A percentile compares a stretch with the other conserved stretches of the same genome.
Conservation (phyloP, 2,113 vertebrate species). For the Microcebus griseorufus region DNA sequence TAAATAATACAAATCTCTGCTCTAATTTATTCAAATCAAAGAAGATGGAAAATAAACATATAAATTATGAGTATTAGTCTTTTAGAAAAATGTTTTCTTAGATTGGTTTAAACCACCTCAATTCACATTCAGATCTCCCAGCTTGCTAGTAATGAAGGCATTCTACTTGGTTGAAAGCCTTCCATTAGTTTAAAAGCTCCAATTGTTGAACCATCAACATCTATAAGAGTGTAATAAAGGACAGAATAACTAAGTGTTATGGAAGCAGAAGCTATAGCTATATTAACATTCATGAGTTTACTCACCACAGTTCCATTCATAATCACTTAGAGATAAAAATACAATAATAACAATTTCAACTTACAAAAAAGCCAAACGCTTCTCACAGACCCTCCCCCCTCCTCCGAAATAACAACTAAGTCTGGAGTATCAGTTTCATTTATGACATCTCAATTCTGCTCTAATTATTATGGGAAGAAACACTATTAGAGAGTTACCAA, state of each 20-base stretch:
- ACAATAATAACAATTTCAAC: slow-evolving; percentile 64
- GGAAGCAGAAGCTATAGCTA: slow-evolving; percentile 33
- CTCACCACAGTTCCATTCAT: slow-evolving; percentile 38
- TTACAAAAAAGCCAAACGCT: slow-evolving; percentile 52
- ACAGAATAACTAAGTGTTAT: slow-evolving; percentile 61
- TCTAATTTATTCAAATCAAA: slow-evolving; percentile 58
- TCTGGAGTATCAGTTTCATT: slow-evolving; percentile 34
- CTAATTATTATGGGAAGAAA: slow-evolving; percentile 62
- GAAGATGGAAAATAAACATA: slow-evolving; percentile 70
- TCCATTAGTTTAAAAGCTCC: slow-evolving; percentile 77
- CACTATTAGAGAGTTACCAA: slow-evolving; percentile 17
- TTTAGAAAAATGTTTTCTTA: slow-evolving; percentile 63
- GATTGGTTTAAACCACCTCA: slow-evolving; percentile 62
- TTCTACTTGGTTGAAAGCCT: slow-evolving; percentile 69
- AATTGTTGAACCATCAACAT: slow-evolving; percentile 70
- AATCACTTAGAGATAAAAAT: slow-evolving; percentile 61
- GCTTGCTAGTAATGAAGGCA: slow-evolving; percentile 62
- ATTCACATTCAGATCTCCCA: slow-evolving; percentile 56
- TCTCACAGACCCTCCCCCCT: background rate
- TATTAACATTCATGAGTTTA: slow-evolving; percentile 74
- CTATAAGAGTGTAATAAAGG: slow-evolving; percentile 60
- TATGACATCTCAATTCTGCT: slow-evolving; percentile 53
- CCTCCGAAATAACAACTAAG: background rate
- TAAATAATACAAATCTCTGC: slow-evolving; percentile 39
- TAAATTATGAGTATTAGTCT: slow-evolving; percentile 67